Conservation (phyloP, 2,113 vertebrate genomes). For the Ranitomeya imitator region DNA sequence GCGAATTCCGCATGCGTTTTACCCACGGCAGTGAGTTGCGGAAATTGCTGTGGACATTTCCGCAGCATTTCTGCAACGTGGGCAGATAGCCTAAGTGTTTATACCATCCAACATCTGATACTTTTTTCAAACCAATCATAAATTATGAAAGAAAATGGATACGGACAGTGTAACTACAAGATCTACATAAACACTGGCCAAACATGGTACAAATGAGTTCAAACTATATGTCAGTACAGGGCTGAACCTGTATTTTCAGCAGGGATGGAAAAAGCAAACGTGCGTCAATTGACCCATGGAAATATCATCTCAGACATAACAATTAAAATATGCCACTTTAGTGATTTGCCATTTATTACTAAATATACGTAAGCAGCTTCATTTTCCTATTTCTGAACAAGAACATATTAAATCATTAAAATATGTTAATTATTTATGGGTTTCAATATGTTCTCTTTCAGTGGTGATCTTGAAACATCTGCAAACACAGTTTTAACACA, state of each 20-base stretch:
- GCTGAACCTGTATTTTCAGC: slow-evolving; percentile 26
- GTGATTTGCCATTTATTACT: not conserved
- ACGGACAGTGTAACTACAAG: slow-evolving; percentile 9
- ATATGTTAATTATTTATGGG: slow-evolving; percentile 24
- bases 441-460: not conserved
- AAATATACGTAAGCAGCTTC: not conserved
- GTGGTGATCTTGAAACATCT: slow-evolving; percentile 9
- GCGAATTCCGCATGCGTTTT: too few species aligned
- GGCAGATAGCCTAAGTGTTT: too few species aligned
- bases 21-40: too few species aligned
- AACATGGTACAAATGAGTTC: slow-evolving; percentile 6
- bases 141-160: not conserved
- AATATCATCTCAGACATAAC: slow-evolving; percentile 19
- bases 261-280: slow-evolving; percentile 30
- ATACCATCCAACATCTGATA: not conserved
- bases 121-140: not conserved
- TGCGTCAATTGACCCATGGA: slow-evolving; percentile 32
- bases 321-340: slow-evolving; percentile 4
- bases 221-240: slow-evolving; percentile 33
- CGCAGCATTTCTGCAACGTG: too few species aligned
- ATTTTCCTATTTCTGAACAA: not conserved
- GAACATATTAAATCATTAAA: slow-evolving; percentile 14
- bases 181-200: not conserved
- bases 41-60: too few species aligned
- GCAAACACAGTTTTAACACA: too few species aligned